These are phyloP conservation scores for Sprattus sprattus DNA, from an alignment of 2,113 vertebrate genomes.

Conservation along the genomic window DNA sequence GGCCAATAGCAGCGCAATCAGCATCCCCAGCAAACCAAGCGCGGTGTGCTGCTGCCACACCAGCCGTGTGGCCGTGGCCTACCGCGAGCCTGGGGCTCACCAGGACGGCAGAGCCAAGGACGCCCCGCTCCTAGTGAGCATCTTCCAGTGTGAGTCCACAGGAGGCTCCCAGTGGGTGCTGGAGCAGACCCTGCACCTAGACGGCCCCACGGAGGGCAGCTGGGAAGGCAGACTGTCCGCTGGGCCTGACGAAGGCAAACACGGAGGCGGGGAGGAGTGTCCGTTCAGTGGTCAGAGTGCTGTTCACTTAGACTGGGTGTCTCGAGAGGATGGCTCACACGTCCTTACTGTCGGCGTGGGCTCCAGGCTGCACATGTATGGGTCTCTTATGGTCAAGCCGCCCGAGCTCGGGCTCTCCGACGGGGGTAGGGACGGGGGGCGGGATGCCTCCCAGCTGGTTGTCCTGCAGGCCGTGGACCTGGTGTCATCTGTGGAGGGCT, in stretches of 20 bases:
- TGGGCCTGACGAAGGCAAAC: slow-evolving; percentile 58
- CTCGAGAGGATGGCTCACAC: slow-evolving; percentile 95
- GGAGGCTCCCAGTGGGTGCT: slow-evolving; percentile 93
- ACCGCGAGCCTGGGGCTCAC: slow-evolving; percentile 67
- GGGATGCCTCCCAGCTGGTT: slow-evolving; percentile 79
- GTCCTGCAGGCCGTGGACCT: slow-evolving; percentile 85
- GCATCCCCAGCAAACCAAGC: slow-evolving; percentile 79
- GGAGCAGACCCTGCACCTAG: slow-evolving; percentile 88
- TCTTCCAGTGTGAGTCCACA: slow-evolving; percentile 97
- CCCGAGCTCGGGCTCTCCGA: slow-evolving; percentile 84
- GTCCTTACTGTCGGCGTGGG: slow-evolving; percentile 92
- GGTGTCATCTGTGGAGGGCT: slow-evolving; percentile 92
- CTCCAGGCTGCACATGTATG: slow-evolving; percentile 94
- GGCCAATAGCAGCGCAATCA: slow-evolving; percentile 79
- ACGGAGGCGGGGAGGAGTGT: slow-evolving; percentile 61
- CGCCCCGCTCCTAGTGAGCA: slow-evolving; percentile 78
- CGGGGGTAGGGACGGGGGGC: slow-evolving; percentile 61
- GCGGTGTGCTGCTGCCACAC: slow-evolving; percentile 94
- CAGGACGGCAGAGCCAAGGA: slow-evolving; percentile 64
- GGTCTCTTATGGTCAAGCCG: slow-evolving; percentile 80
- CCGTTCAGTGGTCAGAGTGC: slow-evolving; percentile 68
- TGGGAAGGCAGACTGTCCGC: slow-evolving; percentile 65
- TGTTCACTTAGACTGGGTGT: slow-evolving; percentile 97
- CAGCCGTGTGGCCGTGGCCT: slow-evolving; percentile 90
- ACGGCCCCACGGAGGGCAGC: slow-evolving; percentile 66